Base-by-base conservation (phyloP, 2,888 invertebrate species). In the Mylabris sibirica region DNA sequence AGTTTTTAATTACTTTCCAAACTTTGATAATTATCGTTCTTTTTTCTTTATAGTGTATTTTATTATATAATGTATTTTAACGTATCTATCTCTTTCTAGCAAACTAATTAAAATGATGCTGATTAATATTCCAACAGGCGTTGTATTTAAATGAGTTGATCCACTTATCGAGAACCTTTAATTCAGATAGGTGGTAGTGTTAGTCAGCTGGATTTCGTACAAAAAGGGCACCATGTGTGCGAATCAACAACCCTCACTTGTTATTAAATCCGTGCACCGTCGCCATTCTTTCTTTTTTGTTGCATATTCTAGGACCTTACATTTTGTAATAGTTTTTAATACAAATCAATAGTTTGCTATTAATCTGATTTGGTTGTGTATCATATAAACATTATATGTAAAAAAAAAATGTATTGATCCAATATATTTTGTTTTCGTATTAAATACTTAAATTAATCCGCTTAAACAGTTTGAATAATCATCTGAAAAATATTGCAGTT, bases 121-220 rank as follows among this genome's bases (percentile, higher is more conserved):
- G 70, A 72, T 73, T 71, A 69, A 67, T 65, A 71, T 71, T 72
- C 70, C 49, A 67, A 63, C 41, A 66, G 60, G 67, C 65, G 65
- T 65, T 65, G 62, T 65, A 73, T 73, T 73, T 73, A 73, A 73
- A 73, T 73, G 71, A 73, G 68, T 72, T 68, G 71, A 70, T 73
- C 72, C 73, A 73, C 72, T 73, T 73, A 73, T 72, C 70, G 73
- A 72, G 69, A 71, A 65, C 69, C 70, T 73, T 73, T 73, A 73
- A 73, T 73, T 73, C 72, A 73, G 71, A 69, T 65, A 66, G 70
- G 70, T 67, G 66, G 57, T 64, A 60, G 14, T 57, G 24, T 22
- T 57, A 57, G 17, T 20, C 20, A 49, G 14, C 57, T 4, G 57
- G 22, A 53, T 53, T 11, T 24, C 14, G 11, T 12, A 24, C 11